phyloP scores from a whole-genome alignment of 2,113 vertebrate species.

The Rhinoderma darwinii region DNA sequence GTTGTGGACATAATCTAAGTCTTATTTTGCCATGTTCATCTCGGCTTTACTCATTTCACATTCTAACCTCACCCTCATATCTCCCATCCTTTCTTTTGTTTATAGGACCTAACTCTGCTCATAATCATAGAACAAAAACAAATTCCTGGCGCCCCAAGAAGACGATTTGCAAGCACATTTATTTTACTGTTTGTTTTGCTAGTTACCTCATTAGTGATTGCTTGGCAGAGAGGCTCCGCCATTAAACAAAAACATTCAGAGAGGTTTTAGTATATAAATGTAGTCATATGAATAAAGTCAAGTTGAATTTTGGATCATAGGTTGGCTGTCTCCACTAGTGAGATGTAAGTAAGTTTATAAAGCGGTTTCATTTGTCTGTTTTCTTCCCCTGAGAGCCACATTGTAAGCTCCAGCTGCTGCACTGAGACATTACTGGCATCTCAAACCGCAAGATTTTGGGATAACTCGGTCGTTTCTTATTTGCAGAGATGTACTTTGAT shows the following conservation, averaged over 20 bases:
- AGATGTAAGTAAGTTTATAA: conserved; percentile 11
- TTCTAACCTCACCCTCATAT: not conserved
- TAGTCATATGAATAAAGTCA: not conserved
- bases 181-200: not conserved
- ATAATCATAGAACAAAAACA: conserved; percentile 3
- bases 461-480: not conserved
- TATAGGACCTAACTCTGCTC: not conserved
- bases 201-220: conserved; percentile 5
- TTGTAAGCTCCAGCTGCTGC: conserved; percentile 41
- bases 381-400: conserved; percentile 23
- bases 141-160: not conserved
- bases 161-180: conserved; percentile 14
- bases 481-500: conserved; percentile 45
- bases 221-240: not conserved
- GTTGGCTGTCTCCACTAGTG: not conserved
- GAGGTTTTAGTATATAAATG: not conserved
- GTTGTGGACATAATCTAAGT: no score
- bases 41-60: not conserved
- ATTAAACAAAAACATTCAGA: not conserved
- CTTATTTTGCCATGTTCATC: not conserved
- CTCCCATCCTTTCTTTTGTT: not conserved
- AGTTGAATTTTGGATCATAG: not conserved
- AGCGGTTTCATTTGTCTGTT: conserved; percentile 13
- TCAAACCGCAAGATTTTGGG: conserved; percentile 38
- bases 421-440: conserved; percentile 39